Percentiles rank a stretch among this genome's conserved stretches.
Conservation (phyloP, 2,113 vertebrate species). For the Oncorhynchus tshawytscha region DNA sequence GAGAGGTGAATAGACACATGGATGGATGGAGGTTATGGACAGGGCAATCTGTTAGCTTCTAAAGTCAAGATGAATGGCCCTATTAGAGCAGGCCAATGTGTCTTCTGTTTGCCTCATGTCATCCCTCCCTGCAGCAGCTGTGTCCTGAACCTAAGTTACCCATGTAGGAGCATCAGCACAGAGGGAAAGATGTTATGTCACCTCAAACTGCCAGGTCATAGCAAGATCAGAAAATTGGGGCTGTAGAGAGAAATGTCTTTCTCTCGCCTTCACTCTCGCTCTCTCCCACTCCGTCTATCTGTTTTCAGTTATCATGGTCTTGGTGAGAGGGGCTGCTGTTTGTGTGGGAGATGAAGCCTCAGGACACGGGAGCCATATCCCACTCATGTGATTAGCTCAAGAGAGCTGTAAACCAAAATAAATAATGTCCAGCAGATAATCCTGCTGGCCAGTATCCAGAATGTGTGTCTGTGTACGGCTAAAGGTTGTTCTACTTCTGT, state of each 20-base stretch:
- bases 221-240: neutral
- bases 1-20: neutral
- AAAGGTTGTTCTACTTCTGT: too few species aligned
- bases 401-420: slow-evolving; percentile 1
- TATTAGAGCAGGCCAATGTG: neutral
- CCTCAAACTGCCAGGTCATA: too few species aligned
- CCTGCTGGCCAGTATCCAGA: neutral
- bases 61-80: neutral
- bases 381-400: neutral
- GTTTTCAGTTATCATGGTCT: neutral
- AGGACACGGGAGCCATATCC: neutral
- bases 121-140: neutral
- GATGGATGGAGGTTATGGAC: neutral
- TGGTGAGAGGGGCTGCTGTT: neutral
- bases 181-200: too few species aligned
- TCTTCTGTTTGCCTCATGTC: too few species aligned
- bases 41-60: neutral
- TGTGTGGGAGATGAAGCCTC: neutral
- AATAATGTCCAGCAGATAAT: neutral
- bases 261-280: neutral
- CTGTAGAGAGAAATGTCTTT: neutral
- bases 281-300: neutral
- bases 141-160: neutral
- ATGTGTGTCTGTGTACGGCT: neutral
- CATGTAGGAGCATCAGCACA: too few species aligned